Base-by-base conservation (phyloP, 1,140 invertebrate genomes). In the Brevipalpus yothersi region DNA sequence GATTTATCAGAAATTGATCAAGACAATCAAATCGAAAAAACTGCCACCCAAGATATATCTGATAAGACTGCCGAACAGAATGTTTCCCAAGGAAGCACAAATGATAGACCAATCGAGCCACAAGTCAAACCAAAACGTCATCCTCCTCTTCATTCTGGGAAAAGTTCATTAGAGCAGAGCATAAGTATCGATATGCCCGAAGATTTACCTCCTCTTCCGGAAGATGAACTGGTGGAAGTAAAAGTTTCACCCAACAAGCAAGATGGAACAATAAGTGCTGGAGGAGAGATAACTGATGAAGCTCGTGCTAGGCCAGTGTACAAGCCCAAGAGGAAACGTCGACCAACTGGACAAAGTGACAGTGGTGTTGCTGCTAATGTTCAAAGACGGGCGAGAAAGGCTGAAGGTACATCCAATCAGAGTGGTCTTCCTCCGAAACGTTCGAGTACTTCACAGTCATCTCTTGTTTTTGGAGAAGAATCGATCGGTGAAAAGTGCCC, bases 401-500 rank as follows among this genome's bases (percentile, higher is more conserved):
- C 23, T 39, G 58, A 58, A 40, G 15, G n/a, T 10, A 13, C 53
- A 39, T 39, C 21, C 1, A 13, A 17, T 4, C 41, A 10, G 2
- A 58, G 40, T 19, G 43, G 56, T 17, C 12, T 45, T 0, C 43
- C 21, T 11, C 39, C 43, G 11, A 58, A 49, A 31, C 47, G 45
- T 3, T 49, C 58, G 39, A 58, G 45, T 15, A 49, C 45, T 39
- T 58, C 58, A 39, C 43, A 58, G 41, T 31, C 31, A 40, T 58
- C 58, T 40, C 17, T 49, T 10, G 13, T 12, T 21, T 9, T 31
- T 13, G 7, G n/a, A 12, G 58, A 58, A 15, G 58, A 58, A 10
- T 15, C 54, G 5, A 60, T 68, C 10, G 55, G 59, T 53, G 62
- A 72, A 43, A 63, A 70, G 15, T 78, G 76, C 65, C 65, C 67